Evolutionary conservation across 2,888 invertebrate genomes (phyloP), one percentile per base, ranked within the genome.

Genomic region (Pristionchus exspectatus): DNA sequence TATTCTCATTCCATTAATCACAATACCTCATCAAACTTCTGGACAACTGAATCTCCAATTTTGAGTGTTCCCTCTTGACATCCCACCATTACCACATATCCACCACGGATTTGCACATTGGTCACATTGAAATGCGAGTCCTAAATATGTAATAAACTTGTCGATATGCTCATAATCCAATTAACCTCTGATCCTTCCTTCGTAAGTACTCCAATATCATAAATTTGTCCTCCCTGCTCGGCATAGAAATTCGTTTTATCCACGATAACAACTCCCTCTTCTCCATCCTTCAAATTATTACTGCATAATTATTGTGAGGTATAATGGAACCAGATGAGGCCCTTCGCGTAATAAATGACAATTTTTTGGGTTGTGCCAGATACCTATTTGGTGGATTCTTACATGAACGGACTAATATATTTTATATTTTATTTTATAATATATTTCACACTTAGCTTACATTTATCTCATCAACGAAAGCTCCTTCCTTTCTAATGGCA

Each of bases 191-290:
- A 97, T 90, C 96, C 96, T 12, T 96, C 95, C 96, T 98, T 98
- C 0, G 90, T 92, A 95, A 98, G 96, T 93, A 97, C 98, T 38
- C 99, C 99, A 95, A 97, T 97, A 95, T 99, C 99, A 95, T 97
- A 98, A 94, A 98, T 98, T 96, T 99, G 99, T 24, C 99, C 99
- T 91, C 99, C 99, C 96, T 98, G 98, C 96, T 99, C 99, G 0
- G 99, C 98, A 96, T 99, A 99, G 96, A 99, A 99, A 95, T 96
- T 97, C 0, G 99, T 99, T 38, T 54, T 63, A 95, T 99, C 98
- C 90, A 99, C 96, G 92, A 99, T 96, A 89, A 99, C 96, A 30
- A 98, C 98, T 95, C 98, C 98, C 95, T 98, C 97, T 94, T 98
- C 97, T 0, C 98, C 98, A 54, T 97, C 97, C 1, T 95, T n/a